phyloP scores from a whole-genome alignment of 2,888 invertebrate genomes.

The Acanthococcus lagerstroemiae region DNA sequence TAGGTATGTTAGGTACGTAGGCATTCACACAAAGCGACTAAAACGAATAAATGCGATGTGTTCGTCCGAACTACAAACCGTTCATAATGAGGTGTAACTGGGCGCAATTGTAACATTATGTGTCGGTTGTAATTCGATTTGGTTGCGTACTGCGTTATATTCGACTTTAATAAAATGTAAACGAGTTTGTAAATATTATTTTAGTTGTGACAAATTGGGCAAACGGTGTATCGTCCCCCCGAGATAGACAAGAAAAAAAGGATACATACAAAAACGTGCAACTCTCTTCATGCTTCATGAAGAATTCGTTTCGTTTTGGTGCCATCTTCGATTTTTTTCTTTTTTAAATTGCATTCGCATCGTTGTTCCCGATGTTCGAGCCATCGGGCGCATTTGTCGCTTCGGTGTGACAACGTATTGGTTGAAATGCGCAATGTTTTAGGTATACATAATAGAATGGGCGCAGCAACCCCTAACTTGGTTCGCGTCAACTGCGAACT shows the following conservation, averaged over 20 bases:
- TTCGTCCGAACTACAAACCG: too few relatives aligned
- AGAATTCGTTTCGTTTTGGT: slow-evolving; percentile 20
- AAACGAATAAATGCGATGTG: too few relatives aligned
- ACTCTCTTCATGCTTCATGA: neutral
- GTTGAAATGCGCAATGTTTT: too few relatives aligned
- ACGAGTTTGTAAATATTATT: slow-evolving; percentile 30
- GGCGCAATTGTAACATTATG: slow-evolving; percentile 20
- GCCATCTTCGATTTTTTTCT: slow-evolving; percentile 22
- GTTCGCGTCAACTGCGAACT: too few relatives aligned
- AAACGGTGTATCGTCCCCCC: neutral
- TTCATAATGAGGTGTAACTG: slow-evolving; percentile 24
- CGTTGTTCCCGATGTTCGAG: neutral
- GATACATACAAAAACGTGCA: neutral
- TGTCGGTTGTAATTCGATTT: slow-evolving; percentile 25
- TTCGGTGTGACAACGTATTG: too few relatives aligned
- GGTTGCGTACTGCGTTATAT: slow-evolving; percentile 24
- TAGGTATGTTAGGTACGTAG: too few relatives aligned
- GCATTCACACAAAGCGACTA: too few relatives aligned
- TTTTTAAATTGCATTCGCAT: neutral
- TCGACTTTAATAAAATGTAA: slow-evolving; percentile 28
- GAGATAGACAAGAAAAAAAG: neutral
- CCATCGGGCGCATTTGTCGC: too few relatives aligned
- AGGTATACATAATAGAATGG: too few relatives aligned
- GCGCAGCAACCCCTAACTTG: too few relatives aligned
- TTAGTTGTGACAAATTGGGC: slow-evolving; percentile 26